Conservation (phyloP, 2,113 vertebrate genomes). For the Geococcyx californianus region DNA sequence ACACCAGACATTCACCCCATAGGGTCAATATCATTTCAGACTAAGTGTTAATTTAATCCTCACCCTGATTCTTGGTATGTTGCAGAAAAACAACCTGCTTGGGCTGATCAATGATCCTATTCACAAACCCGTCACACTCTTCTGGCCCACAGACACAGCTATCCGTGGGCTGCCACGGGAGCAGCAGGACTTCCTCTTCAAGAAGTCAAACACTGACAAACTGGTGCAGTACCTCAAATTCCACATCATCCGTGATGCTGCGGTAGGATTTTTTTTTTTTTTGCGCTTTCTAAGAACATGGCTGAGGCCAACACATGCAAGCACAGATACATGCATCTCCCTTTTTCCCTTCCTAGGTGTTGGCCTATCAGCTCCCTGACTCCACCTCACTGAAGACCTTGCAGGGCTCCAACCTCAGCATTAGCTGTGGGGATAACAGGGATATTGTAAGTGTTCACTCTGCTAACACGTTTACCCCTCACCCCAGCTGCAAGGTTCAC, state of each 20-base stretch:
- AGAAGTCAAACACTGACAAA: conserved; percentile 75
- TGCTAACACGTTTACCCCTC: not conserved
- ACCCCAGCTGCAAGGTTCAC: not conserved
- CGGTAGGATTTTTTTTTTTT: conserved; percentile 78
- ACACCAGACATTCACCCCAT: not conserved
- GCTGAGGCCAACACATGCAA: not conserved
- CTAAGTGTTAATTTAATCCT: not conserved
- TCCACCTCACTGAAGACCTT: conserved; percentile 77
- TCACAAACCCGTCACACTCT: conserved; percentile 85
- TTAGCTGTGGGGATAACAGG: conserved; percentile 79
- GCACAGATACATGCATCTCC: fast-evolving
- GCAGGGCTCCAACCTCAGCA: conserved; percentile 84
- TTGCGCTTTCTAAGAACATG: not conserved
- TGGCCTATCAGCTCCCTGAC: conserved; percentile 72
- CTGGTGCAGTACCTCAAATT: conserved; percentile 88
- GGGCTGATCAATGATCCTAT: conserved; percentile 74
- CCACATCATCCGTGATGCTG: conserved; percentile 82
- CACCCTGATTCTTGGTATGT: not conserved
- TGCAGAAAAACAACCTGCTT: conserved; percentile 84
- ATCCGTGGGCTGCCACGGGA: conserved; percentile 80
- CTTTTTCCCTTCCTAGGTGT: conserved; percentile 46
- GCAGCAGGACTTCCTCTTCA: conserved; percentile 87
- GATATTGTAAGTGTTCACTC: conserved; percentile 76
- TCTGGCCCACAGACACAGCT: conserved; percentile 85
- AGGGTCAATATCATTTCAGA: not conserved